phyloP scores from a whole-genome alignment of 2,113 vertebrate genomes.

The Eptatretus burgeri region DNA sequence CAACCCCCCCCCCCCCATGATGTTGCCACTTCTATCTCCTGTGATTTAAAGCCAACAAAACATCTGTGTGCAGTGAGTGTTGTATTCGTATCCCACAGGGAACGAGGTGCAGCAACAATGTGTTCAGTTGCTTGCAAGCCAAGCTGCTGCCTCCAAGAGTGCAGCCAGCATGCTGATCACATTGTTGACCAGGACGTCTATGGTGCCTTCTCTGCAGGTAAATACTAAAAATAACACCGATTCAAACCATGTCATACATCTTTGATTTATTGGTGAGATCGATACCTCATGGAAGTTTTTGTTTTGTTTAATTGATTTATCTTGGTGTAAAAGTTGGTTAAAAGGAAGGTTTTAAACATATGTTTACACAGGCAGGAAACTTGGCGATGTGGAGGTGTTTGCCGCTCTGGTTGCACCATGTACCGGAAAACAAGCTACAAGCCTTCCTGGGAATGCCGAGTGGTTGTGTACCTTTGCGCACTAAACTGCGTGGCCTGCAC shows the following conservation, averaged over 20 bases:
- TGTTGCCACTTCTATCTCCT: too few relatives aligned
- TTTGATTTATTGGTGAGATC: too few relatives aligned
- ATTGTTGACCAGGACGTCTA: constrained; percentile 45
- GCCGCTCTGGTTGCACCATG: constrained; percentile 49
- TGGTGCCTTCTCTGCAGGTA: constrained; percentile 47
- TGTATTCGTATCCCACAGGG: constrained; percentile 21
- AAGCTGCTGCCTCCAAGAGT: constrained; percentile 50
- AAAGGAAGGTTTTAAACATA: too few relatives aligned
- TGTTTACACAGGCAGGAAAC: too few relatives aligned
- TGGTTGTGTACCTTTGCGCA: not conserved
- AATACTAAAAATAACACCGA: constrained; percentile 13
- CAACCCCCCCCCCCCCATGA: too few relatives aligned
- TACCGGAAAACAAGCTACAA: constrained; percentile 53
- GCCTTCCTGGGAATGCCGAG: constrained; percentile 22
- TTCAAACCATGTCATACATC: too few relatives aligned
- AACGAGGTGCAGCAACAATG: constrained; percentile 52
- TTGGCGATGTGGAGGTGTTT: constrained; percentile 9
- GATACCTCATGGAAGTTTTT: too few relatives aligned
- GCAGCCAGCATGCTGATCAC: constrained; percentile 44
- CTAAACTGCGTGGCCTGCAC: constrained; percentile 31
- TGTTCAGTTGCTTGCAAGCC: constrained; percentile 32
- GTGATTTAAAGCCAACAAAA: too few relatives aligned
- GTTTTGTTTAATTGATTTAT: too few relatives aligned
- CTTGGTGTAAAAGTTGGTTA: too few relatives aligned
- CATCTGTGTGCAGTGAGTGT: not conserved